Conservation (phyloP, 1,140 invertebrate genomes). For the Drosophila parabipectinata region DNA sequence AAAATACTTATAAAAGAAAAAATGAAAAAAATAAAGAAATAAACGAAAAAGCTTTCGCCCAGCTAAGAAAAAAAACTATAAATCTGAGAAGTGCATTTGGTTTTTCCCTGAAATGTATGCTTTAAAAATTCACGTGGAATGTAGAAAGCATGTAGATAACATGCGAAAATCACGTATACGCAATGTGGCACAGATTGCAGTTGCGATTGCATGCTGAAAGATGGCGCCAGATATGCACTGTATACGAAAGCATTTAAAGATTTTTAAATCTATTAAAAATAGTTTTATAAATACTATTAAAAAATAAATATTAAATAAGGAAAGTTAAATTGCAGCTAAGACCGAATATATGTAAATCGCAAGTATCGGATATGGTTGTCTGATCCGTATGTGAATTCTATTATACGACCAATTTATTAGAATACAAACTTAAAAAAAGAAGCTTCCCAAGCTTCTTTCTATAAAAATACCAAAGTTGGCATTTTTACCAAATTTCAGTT, state of each 20-base stretch:
- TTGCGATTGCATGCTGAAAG: conserved; percentile 17
- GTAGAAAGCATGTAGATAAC: conserved; percentile 19
- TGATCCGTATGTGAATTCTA: no score
- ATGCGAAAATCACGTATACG: conserved; percentile 29
- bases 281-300: no score
- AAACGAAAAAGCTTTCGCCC: background rate
- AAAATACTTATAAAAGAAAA: background rate
- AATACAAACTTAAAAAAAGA: no score
- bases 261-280: background rate
- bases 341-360: no score
- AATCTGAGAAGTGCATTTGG: conserved; percentile 1
- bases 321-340: no score
- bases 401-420: no score
- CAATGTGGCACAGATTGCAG: background rate
- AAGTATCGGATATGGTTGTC: no score
- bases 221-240: conserved; percentile 11
- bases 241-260: background rate
- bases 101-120: conserved; percentile 13
- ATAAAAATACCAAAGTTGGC: no score
- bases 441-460: no score
- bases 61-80: background rate
- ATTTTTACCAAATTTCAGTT: no score
- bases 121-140: conserved; percentile 25
- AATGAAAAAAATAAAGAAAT: background rate
- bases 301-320: no score